phyloP scores from a whole-genome alignment of 2,113 vertebrate species.

The Triplophysa siluroides region DNA sequence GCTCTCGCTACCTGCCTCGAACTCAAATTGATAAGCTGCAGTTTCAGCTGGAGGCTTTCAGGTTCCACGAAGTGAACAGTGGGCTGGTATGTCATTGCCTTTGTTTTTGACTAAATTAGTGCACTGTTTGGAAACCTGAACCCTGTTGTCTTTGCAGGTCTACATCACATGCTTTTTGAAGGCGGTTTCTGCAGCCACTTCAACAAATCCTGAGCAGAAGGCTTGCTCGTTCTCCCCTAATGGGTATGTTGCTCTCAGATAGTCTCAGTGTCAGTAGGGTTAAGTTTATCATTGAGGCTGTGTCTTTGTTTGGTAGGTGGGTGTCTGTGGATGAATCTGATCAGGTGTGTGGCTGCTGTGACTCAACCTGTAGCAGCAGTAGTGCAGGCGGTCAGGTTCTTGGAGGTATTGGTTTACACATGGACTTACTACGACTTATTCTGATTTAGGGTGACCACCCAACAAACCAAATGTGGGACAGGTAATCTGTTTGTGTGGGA shows the following conservation, averaged over 20 bases:
- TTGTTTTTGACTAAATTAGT: no score
- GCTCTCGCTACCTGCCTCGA: constrained; percentile 40
- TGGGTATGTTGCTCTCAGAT: neutral
- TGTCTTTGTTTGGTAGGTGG: constrained; percentile 38
- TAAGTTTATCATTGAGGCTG: no score
- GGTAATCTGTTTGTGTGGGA: no score
- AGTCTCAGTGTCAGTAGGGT: no score
- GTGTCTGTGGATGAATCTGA: constrained; percentile 33
- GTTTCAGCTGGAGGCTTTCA: constrained; percentile 50
- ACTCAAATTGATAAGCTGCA: constrained; percentile 25
- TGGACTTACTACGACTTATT: neutral
- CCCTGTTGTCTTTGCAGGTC: constrained; percentile 27
- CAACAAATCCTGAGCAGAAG: constrained; percentile 35
- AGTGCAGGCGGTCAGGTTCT: neutral
- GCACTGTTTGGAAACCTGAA: no score
- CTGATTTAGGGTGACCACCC: neutral
- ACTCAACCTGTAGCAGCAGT: constrained; percentile 13
- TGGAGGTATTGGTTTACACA: neutral
- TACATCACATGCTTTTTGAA: constrained; percentile 49
- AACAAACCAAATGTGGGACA: no score
- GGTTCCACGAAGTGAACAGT: constrained; percentile 29
- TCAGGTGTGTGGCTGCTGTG: constrained; percentile 48
- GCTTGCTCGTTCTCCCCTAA: constrained; percentile 44
- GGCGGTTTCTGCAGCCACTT: constrained; percentile 20
- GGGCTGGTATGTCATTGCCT: constrained; percentile 16